Evolutionary conservation across 2,888 invertebrate species (phyloP).

Genomic region (Herminia tarsipennalis): DNA sequence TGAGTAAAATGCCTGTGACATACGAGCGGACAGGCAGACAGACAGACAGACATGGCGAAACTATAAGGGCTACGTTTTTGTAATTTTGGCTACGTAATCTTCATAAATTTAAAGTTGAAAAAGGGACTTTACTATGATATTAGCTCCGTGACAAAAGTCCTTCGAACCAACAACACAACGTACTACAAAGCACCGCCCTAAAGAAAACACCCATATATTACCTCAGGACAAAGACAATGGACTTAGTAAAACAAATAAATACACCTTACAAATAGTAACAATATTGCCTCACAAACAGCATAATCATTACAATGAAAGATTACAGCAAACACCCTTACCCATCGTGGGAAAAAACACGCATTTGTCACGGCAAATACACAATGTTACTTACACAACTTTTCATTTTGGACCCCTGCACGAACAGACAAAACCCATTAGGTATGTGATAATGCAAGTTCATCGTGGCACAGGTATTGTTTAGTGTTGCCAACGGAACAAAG

Average conservation of each 20-base stretch:
- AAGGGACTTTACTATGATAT: too few species aligned
- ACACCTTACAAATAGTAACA: slow-evolving; percentile 4
- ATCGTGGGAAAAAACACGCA: slow-evolving; percentile 69
- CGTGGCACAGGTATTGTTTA: slow-evolving; percentile 79
- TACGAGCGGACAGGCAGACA: too few species aligned
- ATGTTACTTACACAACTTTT: slow-evolving; percentile 64
- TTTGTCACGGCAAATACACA: slow-evolving; percentile 61
- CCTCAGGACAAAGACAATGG: too few species aligned
- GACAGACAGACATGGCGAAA: too few species aligned
- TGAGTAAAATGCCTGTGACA: too few species aligned
- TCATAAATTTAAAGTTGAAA: too few species aligned
- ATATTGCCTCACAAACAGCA: slow-evolving; percentile 28
- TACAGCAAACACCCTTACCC: slow-evolving; percentile 52
- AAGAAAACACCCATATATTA: too few species aligned
- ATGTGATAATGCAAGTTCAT: slow-evolving; percentile 83
- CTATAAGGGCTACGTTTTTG: too few species aligned
- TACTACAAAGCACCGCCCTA: too few species aligned
- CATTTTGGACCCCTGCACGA: slow-evolving; percentile 55
- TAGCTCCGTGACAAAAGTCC: too few species aligned
- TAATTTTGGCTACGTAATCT: too few species aligned
- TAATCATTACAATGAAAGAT: slow-evolving; percentile 42
- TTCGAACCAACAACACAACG: too few species aligned
- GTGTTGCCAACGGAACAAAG: slow-evolving; percentile 75
- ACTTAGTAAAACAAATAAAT: background rate
- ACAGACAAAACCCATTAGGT: slow-evolving; percentile 82